Percentiles rank a stretch among this genome's conserved stretches.
Evolutionary conservation across 2,113 vertebrate species (phyloP).

Genomic region (Prochilodus magdalenae): DNA sequence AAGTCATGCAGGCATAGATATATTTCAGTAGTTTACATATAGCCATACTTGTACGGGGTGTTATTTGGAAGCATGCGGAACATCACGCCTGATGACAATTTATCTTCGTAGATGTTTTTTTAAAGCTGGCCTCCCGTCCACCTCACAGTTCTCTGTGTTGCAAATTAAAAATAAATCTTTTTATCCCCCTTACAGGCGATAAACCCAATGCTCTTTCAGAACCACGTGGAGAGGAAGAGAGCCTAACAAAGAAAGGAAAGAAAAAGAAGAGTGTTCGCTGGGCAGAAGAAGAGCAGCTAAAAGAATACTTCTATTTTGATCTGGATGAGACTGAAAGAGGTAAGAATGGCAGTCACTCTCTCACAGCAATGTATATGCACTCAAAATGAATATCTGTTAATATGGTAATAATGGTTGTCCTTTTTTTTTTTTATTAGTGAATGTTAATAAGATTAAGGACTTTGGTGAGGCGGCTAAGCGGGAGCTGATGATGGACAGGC

Average conservation of each 20-base stretch:
- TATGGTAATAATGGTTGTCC: background rate
- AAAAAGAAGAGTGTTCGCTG: conserved; percentile 94
- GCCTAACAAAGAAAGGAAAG: conserved; percentile 86
- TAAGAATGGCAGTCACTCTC: conserved; percentile 54
- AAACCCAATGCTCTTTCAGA: conserved; percentile 77
- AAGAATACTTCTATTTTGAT: conserved; percentile 95
- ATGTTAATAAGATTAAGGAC: conserved; percentile 97
- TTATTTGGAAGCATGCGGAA: too few species aligned
- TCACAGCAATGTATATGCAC: background rate
- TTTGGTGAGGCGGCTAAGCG: conserved; percentile 93
- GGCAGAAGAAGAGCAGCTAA: conserved; percentile 89
- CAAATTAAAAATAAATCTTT: background rate
- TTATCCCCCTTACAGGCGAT: conserved; percentile 62
- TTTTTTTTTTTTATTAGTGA: conserved; percentile 75
- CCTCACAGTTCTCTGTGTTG: background rate
- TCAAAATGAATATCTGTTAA: background rate
- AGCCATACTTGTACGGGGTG: background rate
- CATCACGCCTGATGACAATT: too few species aligned
- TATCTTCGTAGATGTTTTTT: background rate
- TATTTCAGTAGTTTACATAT: background rate
- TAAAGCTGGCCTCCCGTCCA: background rate
- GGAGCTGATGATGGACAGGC: conserved; percentile 91
- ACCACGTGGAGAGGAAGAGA: conserved; percentile 79
- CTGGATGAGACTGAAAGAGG: conserved; percentile 94
- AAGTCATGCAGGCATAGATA: background rate